A percentile compares a stretch with the other conserved stretches of the same genome.
phyloP scores from a whole-genome alignment of 2,797 vertebrate genomes.

The Decapterus maruadsi region DNA sequence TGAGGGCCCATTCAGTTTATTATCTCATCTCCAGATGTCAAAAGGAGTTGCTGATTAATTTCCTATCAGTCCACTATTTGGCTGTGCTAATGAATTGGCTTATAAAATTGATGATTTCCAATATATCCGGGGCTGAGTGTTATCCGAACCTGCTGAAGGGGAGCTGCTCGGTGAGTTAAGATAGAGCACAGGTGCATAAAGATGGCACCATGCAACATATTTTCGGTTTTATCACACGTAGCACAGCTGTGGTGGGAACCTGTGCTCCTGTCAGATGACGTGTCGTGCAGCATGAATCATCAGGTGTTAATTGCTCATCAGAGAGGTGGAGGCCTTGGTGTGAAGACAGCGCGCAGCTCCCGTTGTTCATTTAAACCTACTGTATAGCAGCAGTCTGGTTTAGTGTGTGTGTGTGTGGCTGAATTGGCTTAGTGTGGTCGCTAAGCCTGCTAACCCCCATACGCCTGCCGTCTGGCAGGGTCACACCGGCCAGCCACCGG shows the following conservation, averaged over 20 bases:
- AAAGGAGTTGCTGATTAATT: too few species aligned
- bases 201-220: neutral
- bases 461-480: conserved; percentile 42
- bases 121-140: too few species aligned
- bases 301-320: neutral
- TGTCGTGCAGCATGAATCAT: neutral
- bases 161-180: too few species aligned
- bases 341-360: conserved; percentile 2
- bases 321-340: neutral
- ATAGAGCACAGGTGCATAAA: too few species aligned
- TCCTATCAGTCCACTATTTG: too few species aligned
- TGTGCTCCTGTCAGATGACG: neutral
- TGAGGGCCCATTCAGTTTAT: too few species aligned
- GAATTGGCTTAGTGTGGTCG: conserved; percentile 56
- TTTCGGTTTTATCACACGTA: neutral
- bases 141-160: too few species aligned
- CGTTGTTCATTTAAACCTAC: conserved; percentile 3
- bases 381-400: neutral
- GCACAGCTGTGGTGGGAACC: neutral
- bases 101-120: too few species aligned
- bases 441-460: conserved; percentile 47
- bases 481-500: neutral
- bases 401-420: conserved; percentile 1
- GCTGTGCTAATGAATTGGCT: too few species aligned
- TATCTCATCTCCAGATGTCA: too few species aligned